Base-by-base conservation (phyloP, 2,797 vertebrate species). In the Pangasius sanitwongsei region DNA sequence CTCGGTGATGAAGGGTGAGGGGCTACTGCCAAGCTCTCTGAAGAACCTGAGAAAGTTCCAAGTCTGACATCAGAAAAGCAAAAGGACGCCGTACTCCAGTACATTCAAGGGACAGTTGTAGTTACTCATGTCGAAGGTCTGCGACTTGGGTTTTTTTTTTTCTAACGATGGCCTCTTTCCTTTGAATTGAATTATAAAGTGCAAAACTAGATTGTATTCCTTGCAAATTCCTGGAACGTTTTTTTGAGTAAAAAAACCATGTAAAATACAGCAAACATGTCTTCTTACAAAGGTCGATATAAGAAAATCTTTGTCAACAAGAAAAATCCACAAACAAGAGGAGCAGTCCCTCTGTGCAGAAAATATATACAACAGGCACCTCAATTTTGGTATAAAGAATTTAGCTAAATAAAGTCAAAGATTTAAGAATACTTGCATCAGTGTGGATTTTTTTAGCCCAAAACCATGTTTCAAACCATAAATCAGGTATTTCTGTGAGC, bases 131-230 rank as follows among this genome's bases (percentile, higher is more conserved):
- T 90, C 90, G 87, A 31, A 83, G 72, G 15, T 67, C 89, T 93
- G 92, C 75, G 92, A 95, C 92, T 91, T 92, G 9, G 87, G 90
- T 94, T 91, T 85, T 89, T 25, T 80, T 80, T 50, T 48, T 44
- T 5, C 23, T 77, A 72, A 67, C 74, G 89, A 94, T 94, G 95
- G 95, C 94, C 92, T 93, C 93, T 94, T 57, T 92, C 92, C 94
- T 95, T 93, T 90, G 50, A 94, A 94, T 95, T 94, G 90, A 31
- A 89, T 92, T 94, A 95, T 96, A 97, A 97, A 96, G 96, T 96
- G 96, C 96, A 96, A 96, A 95, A 96, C 94, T 95, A 95, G 95
- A 96, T 96, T 97, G 95, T 96, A 96, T 96, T 96, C 89, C 91
- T 92, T 96, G 96, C 95, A 96, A 96, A 94, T 96, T 96, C 95